Percentiles rank a stretch among this genome's conserved stretches.
phyloP scores from a whole-genome alignment of 2,113 vertebrate species.

The Otus sunia region DNA sequence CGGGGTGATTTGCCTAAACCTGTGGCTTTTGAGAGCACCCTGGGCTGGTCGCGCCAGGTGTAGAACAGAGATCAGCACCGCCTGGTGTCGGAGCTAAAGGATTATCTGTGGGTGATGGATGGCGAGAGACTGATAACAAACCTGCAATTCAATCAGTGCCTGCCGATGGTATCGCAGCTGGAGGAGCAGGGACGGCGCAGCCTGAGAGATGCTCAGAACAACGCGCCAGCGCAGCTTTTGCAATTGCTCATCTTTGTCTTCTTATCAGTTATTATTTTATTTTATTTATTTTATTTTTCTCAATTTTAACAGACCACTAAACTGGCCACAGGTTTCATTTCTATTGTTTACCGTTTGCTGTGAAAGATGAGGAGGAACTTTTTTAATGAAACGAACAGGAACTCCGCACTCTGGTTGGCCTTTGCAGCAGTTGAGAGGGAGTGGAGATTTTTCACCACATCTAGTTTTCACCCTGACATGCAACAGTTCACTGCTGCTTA shows the following conservation, averaged over 20 bases:
- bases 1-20: background rate
- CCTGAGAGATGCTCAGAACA: background rate
- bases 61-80: background rate
- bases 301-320: rapidly evolving
- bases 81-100: background rate
- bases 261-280: background rate
- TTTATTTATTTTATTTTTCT: background rate
- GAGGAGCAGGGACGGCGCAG: background rate
- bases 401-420: background rate
- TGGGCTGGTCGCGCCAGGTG: background rate
- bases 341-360: background rate
- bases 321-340: background rate
- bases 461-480: background rate
- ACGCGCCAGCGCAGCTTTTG: background rate
- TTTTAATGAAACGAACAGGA: rapidly evolving
- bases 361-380: background rate
- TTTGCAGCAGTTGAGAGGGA: background rate
- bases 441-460: background rate
- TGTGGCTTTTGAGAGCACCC: background rate
- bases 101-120: conserved; percentile 25
- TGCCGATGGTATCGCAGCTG: background rate
- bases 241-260: background rate
- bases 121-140: background rate
- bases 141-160: conserved; percentile 31
- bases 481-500: rapidly evolving